Evolutionary conservation across 2,113 vertebrate genomes (phyloP), one percentile per base, ranked within the genome.

Genomic region (Cyprinodon brontotheroides): DNA sequence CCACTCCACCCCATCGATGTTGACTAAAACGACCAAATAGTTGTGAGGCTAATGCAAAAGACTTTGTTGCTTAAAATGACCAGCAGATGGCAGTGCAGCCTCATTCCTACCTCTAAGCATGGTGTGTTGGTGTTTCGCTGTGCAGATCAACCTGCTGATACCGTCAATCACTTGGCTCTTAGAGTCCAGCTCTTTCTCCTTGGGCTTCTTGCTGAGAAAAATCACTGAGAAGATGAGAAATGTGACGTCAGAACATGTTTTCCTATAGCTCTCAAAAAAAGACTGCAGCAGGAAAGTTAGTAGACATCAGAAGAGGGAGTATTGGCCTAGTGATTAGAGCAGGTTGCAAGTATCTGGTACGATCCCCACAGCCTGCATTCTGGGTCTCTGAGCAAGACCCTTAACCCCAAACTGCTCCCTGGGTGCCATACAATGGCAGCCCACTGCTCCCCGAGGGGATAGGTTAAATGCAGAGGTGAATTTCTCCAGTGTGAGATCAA

Each of bases 161-260:
- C 96, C 96, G 70, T 97, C 96, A 0, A 97, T 97, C 79, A 96
- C 96, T 89, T 97, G 96, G 91, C 96, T 96, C 87, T 96, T 96
- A 74, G 96, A 95, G 83, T 97, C 96, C 87, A 95, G 90, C 73
- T 96, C 96, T 81, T 96, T 97, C 88, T 97, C 96, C 90, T 96
- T 96, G 40, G 95, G 95, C 85, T 96, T 97, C 91, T 97, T 97
- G 86, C 95, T 97, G 80, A 97, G 94, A 79, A 97, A 97, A 91
- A 97, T 97, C 82, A 97, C 96, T 97, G 86, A 0, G 9, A 22
- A 60, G 37, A 45, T 64, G 74, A 68, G 47, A 39, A 41, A 3
- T 11, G 38, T 39, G 45, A 72, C 40, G 61, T 43, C 3, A 62
- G 75, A 68, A 62, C 4, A n/a, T 5, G 15, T 29, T 41, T 22